Percentiles rank a stretch among this genome's conserved stretches.
Conservation (phyloP, 2,797 vertebrate genomes). For the Tympanoctomys barrerae region DNA sequence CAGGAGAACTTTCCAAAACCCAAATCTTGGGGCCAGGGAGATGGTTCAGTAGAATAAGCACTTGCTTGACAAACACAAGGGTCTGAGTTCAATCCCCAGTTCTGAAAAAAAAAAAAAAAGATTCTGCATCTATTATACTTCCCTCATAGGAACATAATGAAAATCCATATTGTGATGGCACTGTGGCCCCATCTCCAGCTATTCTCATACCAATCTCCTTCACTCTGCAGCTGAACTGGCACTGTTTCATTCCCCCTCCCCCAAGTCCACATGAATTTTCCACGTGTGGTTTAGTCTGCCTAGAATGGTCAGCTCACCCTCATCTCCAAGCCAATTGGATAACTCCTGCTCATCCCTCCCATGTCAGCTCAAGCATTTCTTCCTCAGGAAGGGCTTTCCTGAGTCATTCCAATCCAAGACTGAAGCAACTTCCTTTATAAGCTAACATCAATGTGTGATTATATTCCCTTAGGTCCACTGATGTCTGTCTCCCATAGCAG, state of each 20-base stretch:
- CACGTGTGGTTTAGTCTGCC: not conserved
- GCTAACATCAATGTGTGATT: not conserved
- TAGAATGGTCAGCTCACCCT: not conserved
- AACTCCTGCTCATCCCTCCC: not conserved
- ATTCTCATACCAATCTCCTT: not conserved
- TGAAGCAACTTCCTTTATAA: not conserved
- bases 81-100: no score
- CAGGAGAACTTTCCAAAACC: constrained; percentile 38
- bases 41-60: no score
- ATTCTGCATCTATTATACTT: not conserved
- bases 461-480: not conserved
- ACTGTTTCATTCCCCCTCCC: not conserved
- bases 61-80: no score
- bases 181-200: not conserved
- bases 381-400: not conserved
- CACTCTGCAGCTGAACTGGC: not conserved
- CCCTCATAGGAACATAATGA: not conserved
- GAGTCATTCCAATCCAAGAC: not conserved
- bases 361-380: not conserved
- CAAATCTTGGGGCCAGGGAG: not conserved
- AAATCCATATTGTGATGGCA: not conserved
- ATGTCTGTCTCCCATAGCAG: not conserved
- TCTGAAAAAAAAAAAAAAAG: no score
- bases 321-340: not conserved
- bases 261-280: not conserved